Evolutionary conservation across 2,888 invertebrate species (phyloP), one percentile per base, ranked within the genome.

Genomic region (Caenorhabditis sp.): DNA sequence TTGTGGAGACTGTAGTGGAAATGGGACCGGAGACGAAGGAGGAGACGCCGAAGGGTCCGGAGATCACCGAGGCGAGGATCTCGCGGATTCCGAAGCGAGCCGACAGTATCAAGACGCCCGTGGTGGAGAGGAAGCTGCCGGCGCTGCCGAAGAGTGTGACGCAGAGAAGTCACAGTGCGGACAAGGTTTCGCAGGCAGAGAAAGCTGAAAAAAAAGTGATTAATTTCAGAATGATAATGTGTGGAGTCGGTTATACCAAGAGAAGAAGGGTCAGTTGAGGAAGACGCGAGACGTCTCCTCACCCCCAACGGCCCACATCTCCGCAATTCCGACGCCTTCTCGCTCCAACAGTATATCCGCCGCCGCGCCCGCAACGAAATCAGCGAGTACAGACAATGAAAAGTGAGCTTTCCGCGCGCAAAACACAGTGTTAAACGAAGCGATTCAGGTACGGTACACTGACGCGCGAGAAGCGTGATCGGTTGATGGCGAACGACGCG

Each of bases 231-330:
- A 72, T 30, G 72, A 78, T 13, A 78, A 78, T 35, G 82, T 84
- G 22, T 84, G 84, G 84, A 79, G 78, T 50, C 50, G 84, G 17
- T 63, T 84, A 55, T 84, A 84, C 46, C 82, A 80, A 43, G 84
- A 84, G 65, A 84, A 84, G 71, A 81, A 81, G 24, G 80, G 82
- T 2, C 70, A 77, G 13, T 48, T 84, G 46, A 59, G 75, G 20
- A 84, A 83, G 56, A 81, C 82, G 5, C 62, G 84, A 2, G 84
- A 84, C 22, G 43, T 75, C 2, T 66, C 70, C 11, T 68, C 81
- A 0, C 76, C 81, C 22, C 76, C 78, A 7, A 62, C 71, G 2
- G 62, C 66, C 4, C 66, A 66, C 30, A 30, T 46, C 22, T 72
- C 72, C 7, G 71, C 55, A 22, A 71, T 71, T 37, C 77, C 77